Conservation (phyloP, 2,797 vertebrate species). For the Enteromius afrohamiltoni region DNA sequence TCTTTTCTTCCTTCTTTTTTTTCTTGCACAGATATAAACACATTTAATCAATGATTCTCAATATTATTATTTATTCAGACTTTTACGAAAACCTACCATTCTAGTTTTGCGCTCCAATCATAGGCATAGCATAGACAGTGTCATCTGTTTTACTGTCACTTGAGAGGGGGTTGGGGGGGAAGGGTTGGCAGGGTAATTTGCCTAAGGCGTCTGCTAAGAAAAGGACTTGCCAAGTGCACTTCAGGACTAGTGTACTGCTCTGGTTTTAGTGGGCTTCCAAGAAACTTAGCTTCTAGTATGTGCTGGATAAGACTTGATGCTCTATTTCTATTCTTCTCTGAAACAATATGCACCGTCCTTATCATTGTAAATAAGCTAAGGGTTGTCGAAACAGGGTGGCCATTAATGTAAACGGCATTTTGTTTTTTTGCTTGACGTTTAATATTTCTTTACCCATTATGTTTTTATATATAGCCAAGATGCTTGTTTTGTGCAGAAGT, state of each 20-base stretch:
- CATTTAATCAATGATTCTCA: neutral
- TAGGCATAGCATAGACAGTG: neutral
- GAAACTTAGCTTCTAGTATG: constrained; percentile 59
- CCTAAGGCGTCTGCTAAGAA: constrained; percentile 35
- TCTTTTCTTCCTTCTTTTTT: constrained; percentile 33
- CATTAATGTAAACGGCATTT: constrained; percentile 62
- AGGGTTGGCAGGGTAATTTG: constrained; percentile 23
- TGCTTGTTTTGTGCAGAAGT: constrained; percentile 19
- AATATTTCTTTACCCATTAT: constrained; percentile 60
- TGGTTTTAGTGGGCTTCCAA: constrained; percentile 30
- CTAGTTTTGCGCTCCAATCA: neutral
- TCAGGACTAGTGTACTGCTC: constrained; percentile 21
- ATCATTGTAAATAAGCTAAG: constrained; percentile 73
- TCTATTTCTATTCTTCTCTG: constrained; percentile 56
- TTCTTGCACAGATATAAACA: constrained; percentile 25
- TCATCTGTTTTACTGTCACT: constrained; percentile 29
- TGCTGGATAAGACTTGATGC: constrained; percentile 72
- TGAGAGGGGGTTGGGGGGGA: neutral
- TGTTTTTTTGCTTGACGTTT: constrained; percentile 47
- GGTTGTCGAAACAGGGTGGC: constrained; percentile 77
- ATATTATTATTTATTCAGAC: constrained; percentile 7
- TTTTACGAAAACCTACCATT: constrained; percentile 11
- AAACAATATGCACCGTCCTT: constrained; percentile 62
- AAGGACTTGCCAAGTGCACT: constrained; percentile 27
- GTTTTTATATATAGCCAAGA: constrained; percentile 43